Evolutionary conservation across 2,113 vertebrate species (phyloP).

Genomic region (Marmota monax): DNA sequence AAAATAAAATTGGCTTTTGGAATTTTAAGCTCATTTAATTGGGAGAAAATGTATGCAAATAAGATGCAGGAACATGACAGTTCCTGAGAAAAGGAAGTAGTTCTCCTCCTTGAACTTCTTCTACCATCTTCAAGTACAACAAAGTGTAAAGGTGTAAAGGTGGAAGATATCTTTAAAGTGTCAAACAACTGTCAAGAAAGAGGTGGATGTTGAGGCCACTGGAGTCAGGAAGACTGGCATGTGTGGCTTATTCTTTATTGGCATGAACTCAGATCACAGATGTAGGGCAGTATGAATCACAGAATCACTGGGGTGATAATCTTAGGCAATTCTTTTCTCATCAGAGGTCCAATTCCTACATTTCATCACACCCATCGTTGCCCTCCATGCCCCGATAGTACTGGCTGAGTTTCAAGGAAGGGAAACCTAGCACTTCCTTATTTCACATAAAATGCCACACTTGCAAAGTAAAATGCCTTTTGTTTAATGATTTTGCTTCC

Average conservation of each 20-base stretch:
- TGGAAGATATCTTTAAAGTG: background rate
- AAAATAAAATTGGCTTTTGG: slow-evolving; percentile 60
- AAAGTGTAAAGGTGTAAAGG: slow-evolving; percentile 19
- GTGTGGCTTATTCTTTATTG: background rate
- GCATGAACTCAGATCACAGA: background rate
- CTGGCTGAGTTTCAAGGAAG: slow-evolving; percentile 12
- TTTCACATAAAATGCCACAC: background rate
- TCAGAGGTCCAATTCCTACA: background rate
- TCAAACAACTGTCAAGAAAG: slow-evolving; percentile 12
- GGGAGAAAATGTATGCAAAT: slow-evolving; percentile 53
- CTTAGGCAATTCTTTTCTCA: background rate
- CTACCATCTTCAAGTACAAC: background rate
- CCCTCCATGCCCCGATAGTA: background rate
- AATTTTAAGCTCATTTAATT: slow-evolving; percentile 55
- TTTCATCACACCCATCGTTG: background rate
- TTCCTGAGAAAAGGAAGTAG: slow-evolving; percentile 21
- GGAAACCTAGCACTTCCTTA: slow-evolving; percentile 5
- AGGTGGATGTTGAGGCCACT: background rate
- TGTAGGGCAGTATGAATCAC: background rate
- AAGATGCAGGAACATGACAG: slow-evolving; percentile 26
- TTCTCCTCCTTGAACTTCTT: slow-evolving; percentile 36
- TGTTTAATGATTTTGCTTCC: slow-evolving; percentile 15
- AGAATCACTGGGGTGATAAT: slow-evolving; percentile 5
- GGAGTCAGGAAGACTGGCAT: background rate
- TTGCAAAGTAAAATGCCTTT: background rate